Conservation (phyloP, 2,888 invertebrate species). For the Aleiodes testaceus region DNA sequence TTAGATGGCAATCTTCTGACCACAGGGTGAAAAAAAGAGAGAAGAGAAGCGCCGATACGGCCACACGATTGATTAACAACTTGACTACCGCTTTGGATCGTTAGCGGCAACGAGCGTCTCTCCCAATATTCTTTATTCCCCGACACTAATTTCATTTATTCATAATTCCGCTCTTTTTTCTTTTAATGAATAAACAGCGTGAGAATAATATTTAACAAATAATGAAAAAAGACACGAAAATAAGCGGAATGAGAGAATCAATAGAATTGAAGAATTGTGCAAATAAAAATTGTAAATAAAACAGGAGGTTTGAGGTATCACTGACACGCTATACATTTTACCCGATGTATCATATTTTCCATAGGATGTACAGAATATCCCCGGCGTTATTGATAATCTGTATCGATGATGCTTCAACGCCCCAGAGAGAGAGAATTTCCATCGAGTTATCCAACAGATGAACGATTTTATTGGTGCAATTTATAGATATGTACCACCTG, state of each 20-base stretch:
- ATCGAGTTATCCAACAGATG: conserved; percentile 33
- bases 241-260: background rate
- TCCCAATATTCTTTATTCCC: conserved; percentile 2
- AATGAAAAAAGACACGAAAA: background rate
- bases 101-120: background rate
- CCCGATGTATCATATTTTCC: conserved; percentile 14
- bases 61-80: conserved; percentile 30
- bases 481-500: conserved; percentile 24
- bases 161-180: background rate
- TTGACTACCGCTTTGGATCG: background rate
- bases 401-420: conserved; percentile 18
- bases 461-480: conserved; percentile 33
- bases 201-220: background rate
- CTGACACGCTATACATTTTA: conserved; percentile 21
- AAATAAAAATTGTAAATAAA: conserved; percentile 27
- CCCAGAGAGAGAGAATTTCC: conserved; percentile 23
- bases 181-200: background rate
- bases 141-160: background rate
- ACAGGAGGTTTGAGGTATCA: conserved; percentile 22
- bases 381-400: conserved; percentile 28
- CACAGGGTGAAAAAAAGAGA: conserved; percentile 1
- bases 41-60: conserved; percentile 11
- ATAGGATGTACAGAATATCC: background rate
- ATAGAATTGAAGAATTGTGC: background rate
- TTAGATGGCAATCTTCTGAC: conserved; percentile 34